These are phyloP conservation scores for Cliona cf. orientalis DNA, from an alignment of 37 sponge, comb jelly and placozoan species.

Conservation along the genomic window DNA sequence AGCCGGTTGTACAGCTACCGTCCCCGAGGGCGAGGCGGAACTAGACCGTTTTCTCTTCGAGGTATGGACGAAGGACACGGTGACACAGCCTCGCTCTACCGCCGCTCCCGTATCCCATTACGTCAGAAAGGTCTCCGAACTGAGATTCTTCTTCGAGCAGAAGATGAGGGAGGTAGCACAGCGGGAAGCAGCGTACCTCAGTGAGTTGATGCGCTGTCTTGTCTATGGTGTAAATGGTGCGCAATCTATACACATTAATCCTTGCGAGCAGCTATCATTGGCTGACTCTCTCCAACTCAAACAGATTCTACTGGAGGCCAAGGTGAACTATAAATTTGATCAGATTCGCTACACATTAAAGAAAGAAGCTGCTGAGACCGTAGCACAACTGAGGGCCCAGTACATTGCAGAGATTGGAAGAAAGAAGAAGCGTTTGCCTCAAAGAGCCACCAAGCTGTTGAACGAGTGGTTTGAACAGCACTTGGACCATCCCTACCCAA, in stretches of 20 bases:
- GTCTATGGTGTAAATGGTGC: no score
- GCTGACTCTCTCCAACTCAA: neutral
- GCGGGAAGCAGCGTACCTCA: conserved; percentile 7
- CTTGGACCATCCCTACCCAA: conserved; percentile 55
- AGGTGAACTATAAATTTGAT: conserved; percentile 13
- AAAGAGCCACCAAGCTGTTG: conserved; percentile 36
- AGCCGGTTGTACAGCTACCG: no score
- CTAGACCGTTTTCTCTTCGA: conserved; percentile 9
- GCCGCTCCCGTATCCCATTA: conserved; percentile 3
- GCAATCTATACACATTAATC: neutral
- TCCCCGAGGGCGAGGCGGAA: no score
- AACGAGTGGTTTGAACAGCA: conserved; percentile 48
- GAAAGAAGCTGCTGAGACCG: conserved; percentile 18
- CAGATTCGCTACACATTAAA: conserved; percentile 12
- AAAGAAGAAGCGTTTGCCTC: conserved; percentile 18
- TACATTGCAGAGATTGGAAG: conserved; percentile 1
- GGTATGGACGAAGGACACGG: conserved; percentile 17
- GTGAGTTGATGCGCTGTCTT: neutral
- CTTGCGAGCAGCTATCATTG: neutral
- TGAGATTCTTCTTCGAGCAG: conserved; percentile 20
- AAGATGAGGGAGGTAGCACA: conserved; percentile 41
- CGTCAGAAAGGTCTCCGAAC: conserved; percentile 19
- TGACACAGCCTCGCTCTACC: neutral
- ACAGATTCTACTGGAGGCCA: conserved; percentile 1
- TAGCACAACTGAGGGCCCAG: conserved; percentile 16